phyloP scores from a whole-genome alignment of 2,888 invertebrate species.

The Brachynemurus nebulosus region DNA sequence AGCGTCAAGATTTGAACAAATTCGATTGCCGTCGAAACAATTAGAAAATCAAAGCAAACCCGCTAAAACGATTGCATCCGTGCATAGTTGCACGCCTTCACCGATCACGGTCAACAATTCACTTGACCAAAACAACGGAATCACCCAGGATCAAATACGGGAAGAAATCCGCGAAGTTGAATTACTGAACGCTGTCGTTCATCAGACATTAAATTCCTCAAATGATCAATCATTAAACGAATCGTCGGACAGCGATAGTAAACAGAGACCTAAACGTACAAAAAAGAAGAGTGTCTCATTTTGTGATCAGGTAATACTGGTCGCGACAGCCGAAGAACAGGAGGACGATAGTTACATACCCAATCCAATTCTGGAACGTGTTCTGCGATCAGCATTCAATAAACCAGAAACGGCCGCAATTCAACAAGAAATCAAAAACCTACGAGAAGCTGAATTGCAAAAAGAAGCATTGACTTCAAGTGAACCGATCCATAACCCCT shows the following conservation, averaged over 20 bases:
- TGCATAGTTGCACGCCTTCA: constrained; percentile 16
- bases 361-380: constrained; percentile 78
- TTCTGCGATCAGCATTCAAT: constrained; percentile 66
- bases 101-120: constrained; percentile 16
- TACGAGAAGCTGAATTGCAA: constrained; percentile 30
- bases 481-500: background rate
- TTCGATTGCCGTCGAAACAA: constrained; percentile 25
- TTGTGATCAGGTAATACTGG: constrained; percentile 85
- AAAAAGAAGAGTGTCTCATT: constrained; percentile 92
- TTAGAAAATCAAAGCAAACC: constrained; percentile 20
- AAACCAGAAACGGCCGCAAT: constrained; percentile 47
- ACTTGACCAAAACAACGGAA: constrained; percentile 14
- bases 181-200: constrained; percentile 38
- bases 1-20: constrained; percentile 67
- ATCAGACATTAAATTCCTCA: constrained; percentile 30
- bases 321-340: constrained; percentile 84
- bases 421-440: constrained; percentile 36
- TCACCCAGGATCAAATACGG: constrained; percentile 37
- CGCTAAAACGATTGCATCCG: constrained; percentile 19
- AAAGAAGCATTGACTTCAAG: background rate
- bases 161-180: constrained; percentile 42
- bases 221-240: constrained; percentile 37
- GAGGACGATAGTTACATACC: constrained; percentile 84
- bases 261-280: constrained; percentile 34
- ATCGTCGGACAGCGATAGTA: constrained; percentile 28